Evolutionary conservation across 1,140 invertebrate genomes (phyloP).

Genomic region (Drosophila asahinai): DNA sequence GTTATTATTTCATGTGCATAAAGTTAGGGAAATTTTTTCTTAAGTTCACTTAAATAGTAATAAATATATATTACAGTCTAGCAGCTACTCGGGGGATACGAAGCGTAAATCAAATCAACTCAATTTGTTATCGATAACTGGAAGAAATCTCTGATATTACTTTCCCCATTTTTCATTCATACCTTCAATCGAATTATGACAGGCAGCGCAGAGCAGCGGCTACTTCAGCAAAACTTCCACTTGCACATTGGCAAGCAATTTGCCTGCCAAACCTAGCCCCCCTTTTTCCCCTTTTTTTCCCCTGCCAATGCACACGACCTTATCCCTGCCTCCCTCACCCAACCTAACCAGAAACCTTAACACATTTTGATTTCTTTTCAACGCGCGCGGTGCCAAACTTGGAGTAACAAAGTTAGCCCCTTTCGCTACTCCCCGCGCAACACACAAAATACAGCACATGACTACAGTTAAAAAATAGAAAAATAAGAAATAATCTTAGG

Average conservation of each 20-base stretch:
- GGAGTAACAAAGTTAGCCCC: conserved; percentile 54
- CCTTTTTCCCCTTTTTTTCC: too few species aligned
- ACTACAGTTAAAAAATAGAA: background rate
- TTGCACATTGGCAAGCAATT: conserved; percentile 33
- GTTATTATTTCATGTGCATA: too few species aligned
- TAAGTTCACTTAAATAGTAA: background rate
- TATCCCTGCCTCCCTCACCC: background rate
- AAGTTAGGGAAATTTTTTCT: background rate
- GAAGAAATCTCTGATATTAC: conserved; percentile 29
- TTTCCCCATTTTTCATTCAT: conserved; percentile 37
- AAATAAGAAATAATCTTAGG: background rate
- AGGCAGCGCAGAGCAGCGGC: conserved; percentile 18
- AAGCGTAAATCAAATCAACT: conserved; percentile 30
- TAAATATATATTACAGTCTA: background rate
- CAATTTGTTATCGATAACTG: conserved; percentile 37
- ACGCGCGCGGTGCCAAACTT: conserved; percentile 49
- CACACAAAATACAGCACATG: conserved; percentile 30
- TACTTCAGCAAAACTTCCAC: conserved; percentile 21
- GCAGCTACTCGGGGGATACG: background rate
- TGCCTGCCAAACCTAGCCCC: conserved; percentile 26
- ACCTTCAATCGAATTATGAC: conserved; percentile 46
- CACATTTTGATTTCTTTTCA: conserved; percentile 79
- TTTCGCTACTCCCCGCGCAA: conserved; percentile 2
- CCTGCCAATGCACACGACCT: background rate
- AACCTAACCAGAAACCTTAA: conserved; percentile 55